phyloP scores from a whole-genome alignment of 2,113 vertebrate genomes.

The Pardalotus punctatus region DNA sequence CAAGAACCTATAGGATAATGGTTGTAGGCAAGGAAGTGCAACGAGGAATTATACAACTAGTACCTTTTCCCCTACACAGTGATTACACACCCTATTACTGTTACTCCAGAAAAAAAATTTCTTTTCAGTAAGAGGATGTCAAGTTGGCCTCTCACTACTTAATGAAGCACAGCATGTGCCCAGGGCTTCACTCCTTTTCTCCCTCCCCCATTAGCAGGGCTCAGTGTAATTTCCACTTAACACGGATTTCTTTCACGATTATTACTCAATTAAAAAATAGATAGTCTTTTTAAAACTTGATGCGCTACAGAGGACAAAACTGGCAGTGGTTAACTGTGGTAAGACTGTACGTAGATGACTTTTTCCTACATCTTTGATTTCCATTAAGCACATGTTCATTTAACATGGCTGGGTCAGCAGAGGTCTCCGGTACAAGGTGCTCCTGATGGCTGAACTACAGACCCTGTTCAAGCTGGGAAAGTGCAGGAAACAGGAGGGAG shows the following conservation, averaged over 20 bases:
- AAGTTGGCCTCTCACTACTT: constrained; percentile 52
- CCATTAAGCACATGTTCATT: not conserved
- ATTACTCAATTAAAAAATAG: constrained; percentile 13
- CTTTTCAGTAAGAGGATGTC: constrained; percentile 50
- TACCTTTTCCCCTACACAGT: not conserved
- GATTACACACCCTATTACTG: not conserved
- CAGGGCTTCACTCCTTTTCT: constrained; percentile 12
- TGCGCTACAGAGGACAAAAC: not conserved
- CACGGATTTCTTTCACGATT: constrained; percentile 20
- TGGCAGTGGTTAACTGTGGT: not conserved
- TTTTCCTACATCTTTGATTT: not conserved
- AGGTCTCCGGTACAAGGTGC: not conserved
- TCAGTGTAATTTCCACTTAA: constrained; percentile 48
- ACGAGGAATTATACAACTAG: not conserved
- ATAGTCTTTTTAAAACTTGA: not conserved
- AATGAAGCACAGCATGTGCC: constrained; percentile 57
- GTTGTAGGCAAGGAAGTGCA: not conserved
- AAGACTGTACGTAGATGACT: not conserved
- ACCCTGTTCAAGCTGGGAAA: not conserved
- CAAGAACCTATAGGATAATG: not conserved
- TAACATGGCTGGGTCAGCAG: not conserved
- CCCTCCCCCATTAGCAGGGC: not conserved
- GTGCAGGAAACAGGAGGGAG: not conserved
- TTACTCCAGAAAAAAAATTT: not conserved
- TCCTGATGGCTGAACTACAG: not conserved